These are phyloP conservation scores for Delichon dasypus DNA, from an alignment of 2,797 vertebrate genomes.

Conservation along the genomic window DNA sequence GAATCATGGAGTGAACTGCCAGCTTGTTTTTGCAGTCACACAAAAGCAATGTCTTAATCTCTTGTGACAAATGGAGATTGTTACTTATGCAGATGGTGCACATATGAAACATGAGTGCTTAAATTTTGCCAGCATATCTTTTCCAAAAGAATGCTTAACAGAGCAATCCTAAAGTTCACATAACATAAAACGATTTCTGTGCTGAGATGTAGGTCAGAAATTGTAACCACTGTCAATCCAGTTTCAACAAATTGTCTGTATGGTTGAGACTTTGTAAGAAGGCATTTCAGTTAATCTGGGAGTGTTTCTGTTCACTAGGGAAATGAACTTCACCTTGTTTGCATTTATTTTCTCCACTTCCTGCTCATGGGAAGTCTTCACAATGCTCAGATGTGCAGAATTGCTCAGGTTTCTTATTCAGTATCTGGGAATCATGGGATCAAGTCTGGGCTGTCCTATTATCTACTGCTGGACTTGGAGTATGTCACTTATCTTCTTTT, in stretches of 20 bases:
- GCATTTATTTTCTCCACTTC: background rate
- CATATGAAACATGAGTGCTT: background rate
- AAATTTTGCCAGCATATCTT: background rate
- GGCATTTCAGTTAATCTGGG: background rate
- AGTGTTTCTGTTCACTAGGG: background rate
- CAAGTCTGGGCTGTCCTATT: background rate
- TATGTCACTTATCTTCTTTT: background rate
- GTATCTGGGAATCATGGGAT: background rate
- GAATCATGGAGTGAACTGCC: conserved; percentile 3
- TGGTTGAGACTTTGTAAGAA: background rate
- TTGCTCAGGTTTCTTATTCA: background rate
- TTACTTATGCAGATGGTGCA: conserved; percentile 28
- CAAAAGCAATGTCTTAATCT: conserved; percentile 17
- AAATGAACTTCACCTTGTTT: background rate
- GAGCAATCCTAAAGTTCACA: background rate
- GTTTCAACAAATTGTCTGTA: background rate
- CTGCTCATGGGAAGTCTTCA: background rate
- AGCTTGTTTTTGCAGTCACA: conserved; percentile 11
- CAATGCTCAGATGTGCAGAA: background rate
- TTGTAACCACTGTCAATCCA: background rate
- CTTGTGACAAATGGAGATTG: conserved; percentile 21
- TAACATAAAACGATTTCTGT: background rate
- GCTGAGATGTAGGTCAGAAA: background rate
- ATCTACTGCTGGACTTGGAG: background rate
- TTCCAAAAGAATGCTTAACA: background rate